Percentiles rank a stretch among this genome's conserved stretches.
Evolutionary conservation across 2,113 vertebrate genomes (phyloP).

Genomic region (Corythornis cristatus): DNA sequence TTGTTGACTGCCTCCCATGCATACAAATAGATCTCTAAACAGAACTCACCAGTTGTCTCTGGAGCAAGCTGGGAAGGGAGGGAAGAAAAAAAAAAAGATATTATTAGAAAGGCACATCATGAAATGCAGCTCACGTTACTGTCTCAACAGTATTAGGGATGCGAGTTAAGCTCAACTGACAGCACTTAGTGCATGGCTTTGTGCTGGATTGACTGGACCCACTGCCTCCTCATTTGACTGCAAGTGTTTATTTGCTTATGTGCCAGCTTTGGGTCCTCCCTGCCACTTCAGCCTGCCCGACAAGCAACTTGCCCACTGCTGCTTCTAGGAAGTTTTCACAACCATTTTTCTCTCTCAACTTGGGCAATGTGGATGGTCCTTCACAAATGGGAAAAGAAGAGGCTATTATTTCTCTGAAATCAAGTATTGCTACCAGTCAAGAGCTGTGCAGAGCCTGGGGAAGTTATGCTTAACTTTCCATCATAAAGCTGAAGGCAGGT

Average conservation of each 20-base stretch:
- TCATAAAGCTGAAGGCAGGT: accelerated
- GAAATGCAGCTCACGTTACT: background rate
- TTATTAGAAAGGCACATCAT: slow-evolving; percentile 52
- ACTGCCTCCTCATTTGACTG: background rate
- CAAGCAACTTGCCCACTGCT: background rate
- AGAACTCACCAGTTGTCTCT: slow-evolving; percentile 77
- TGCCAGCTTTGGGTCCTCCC: background rate
- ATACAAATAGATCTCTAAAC: slow-evolving; percentile 56
- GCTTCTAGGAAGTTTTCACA: background rate
- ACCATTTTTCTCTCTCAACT: background rate
- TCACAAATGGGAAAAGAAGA: background rate
- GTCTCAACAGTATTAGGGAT: background rate
- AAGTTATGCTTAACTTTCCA: background rate
- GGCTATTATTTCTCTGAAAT: background rate
- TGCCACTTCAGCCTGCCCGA: background rate
- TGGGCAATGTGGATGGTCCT: background rate
- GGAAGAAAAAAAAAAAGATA: slow-evolving; percentile 16
- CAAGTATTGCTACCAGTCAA: background rate
- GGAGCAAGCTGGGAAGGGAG: slow-evolving; percentile 67
- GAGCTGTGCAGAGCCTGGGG: background rate
- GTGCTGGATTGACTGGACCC: background rate
- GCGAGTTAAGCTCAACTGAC: background rate
- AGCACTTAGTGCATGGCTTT: background rate
- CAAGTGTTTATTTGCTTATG: background rate
- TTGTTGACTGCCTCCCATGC: slow-evolving; percentile 23